Base-by-base conservation (phyloP, 2,113 vertebrate species). In the Pelodiscus sinensis region DNA sequence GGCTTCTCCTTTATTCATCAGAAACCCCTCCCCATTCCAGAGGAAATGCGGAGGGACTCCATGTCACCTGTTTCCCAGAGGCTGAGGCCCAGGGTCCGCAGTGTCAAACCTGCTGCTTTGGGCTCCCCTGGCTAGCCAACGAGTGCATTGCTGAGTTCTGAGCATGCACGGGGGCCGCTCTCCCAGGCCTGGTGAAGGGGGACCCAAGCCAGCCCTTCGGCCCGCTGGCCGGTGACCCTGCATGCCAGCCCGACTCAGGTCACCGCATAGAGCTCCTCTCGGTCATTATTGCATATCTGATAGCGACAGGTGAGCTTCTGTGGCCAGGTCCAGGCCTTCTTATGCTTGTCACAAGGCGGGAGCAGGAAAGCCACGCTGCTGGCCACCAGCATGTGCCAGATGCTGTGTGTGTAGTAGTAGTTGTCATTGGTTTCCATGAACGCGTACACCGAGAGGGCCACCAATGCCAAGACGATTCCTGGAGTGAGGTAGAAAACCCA, bases 371-470 rank as follows among this genome's bases (percentile, higher is more conserved):
- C 98, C 0, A 99, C 98, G 0, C 99, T 99, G 91, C 92, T 98
- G 10, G 99, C 99, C 97, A 99, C 98, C 95, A 99, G 97, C 79
- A 99, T 81, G 55, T 99, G 99, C 99, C 99, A 99, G 93, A 99
- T 98, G 87, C 99, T 99, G 94, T 99, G 99, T 0, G 98, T 99
- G 94, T 99, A 99, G 97, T 98, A 99, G 93, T 99, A 99, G 97
- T 99, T 99, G 93, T 98, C 98, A 27, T 98, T 99, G 1, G 99
- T 99, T 98, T 99, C 98, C 56, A 99, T 98, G 89, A 99, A 99
- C 31, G 98, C 96, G 56, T 99, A 99, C 78, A 99, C 97, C 14
- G 98, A 97, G 4, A 99, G 95, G 29, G 98, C 99, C 3, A 98
- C 94, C 51, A 99, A 82, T 18, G 99, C 99, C 85, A 99, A 98